phyloP scores from a whole-genome alignment of 2,888 invertebrate species.

The Mesoligia furuncula region DNA sequence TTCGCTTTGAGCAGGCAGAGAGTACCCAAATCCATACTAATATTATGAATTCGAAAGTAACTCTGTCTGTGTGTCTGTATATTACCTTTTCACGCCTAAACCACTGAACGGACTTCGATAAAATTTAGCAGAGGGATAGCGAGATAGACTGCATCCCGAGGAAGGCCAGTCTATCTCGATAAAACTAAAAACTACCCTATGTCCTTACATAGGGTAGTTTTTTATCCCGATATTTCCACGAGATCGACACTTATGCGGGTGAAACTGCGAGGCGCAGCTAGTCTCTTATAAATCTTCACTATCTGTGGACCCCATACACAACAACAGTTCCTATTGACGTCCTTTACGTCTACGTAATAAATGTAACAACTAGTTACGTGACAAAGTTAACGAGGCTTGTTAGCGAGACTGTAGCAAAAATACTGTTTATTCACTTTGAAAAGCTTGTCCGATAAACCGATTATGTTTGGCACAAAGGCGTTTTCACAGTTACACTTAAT shows the following conservation, averaged over 20 bases:
- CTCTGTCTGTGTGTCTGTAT: too few species aligned
- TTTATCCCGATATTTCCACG: too few species aligned
- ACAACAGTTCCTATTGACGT: neutral
- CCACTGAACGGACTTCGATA: too few species aligned
- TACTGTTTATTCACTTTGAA: constrained; percentile 70
- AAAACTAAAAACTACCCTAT: too few species aligned
- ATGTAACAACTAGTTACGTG: constrained; percentile 23
- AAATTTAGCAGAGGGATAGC: too few species aligned
- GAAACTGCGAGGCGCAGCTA: too few species aligned
- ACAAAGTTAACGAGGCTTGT: constrained; percentile 55
- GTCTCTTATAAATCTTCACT: neutral
- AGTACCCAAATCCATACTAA: neutral
- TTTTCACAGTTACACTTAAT: constrained; percentile 60
- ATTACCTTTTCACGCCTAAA: too few species aligned
- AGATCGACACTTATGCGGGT: too few species aligned
- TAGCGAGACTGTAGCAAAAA: constrained; percentile 65
- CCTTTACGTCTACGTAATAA: constrained; percentile 1
- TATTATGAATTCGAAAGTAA: too few species aligned
- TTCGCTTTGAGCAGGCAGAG: neutral
- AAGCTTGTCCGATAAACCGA: constrained; percentile 77
- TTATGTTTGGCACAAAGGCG: constrained; percentile 73
- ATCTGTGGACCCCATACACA: neutral
- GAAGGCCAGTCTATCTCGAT: too few species aligned
- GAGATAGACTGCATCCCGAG: too few species aligned
- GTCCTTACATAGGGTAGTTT: too few species aligned